A percentile compares a stretch with the other conserved stretches of the same genome.
Evolutionary conservation across 2,113 vertebrate genomes (phyloP).

Genomic region (Bubo scandiacus): DNA sequence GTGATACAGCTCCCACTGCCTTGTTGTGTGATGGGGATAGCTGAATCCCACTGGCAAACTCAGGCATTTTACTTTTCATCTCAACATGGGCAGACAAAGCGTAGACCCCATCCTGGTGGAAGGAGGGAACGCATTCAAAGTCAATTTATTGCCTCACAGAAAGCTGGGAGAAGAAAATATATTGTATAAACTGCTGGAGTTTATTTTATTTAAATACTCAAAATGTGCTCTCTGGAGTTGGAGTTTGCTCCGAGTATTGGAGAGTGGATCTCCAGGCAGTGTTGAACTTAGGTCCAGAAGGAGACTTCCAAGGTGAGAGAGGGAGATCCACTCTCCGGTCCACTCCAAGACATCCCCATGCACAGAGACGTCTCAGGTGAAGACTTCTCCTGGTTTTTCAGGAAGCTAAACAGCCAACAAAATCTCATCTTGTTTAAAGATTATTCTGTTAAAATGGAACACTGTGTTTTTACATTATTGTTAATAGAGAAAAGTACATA

Average conservation of each 20-base stretch:
- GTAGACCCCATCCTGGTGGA: not conserved
- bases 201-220: not conserved
- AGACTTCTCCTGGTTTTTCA: not conserved
- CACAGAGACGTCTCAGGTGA: not conserved
- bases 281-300: not conserved
- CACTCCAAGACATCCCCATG: not conserved
- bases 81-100: fast-evolving
- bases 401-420: not conserved
- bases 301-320: not conserved
- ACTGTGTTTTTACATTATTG: not conserved
- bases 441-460: not conserved
- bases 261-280: not conserved
- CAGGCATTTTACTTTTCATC: not conserved
- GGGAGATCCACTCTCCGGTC: not conserved
- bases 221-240: not conserved
- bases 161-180: not conserved
- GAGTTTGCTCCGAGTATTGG: not conserved
- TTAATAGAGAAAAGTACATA: constrained; percentile 7
- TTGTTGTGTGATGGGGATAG: not conserved
- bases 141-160: fast-evolving
- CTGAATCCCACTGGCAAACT: not conserved
- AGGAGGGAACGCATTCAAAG: not conserved
- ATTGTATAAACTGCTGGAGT: not conserved
- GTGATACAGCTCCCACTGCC: not conserved
- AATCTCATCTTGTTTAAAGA: not conserved